Evolutionary conservation across 2,888 invertebrate species (phyloP), one percentile per base, ranked within the genome.

Genomic region (Adelognathus sp.): DNA sequence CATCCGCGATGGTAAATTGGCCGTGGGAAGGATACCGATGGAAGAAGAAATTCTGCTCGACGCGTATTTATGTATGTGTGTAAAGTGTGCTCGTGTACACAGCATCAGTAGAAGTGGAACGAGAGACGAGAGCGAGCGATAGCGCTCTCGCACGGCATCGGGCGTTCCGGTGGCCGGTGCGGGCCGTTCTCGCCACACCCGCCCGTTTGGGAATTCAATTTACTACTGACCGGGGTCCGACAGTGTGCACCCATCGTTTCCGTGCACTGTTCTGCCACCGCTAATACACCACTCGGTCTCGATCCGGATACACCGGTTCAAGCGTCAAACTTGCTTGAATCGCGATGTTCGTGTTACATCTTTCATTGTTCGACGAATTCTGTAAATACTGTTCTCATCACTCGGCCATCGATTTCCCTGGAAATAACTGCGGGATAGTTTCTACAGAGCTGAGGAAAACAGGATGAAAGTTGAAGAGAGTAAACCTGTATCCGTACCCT

Each of bases 161-260:
- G 76, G 74, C 87, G 87, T 88, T 90, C 86, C 84, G 86, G 85
- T 89, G 87, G 85, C 89, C 88, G 89, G 88, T 86, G 89, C 90
- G 90, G 90, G 90, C 87, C 90, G 90, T 82, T n/a, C 66, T 87
- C 90, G 89, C 90, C 90, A 91, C 90, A 91, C 91, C 91, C 91
- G 91, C 91, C 91, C 91, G 91, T 91, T 91, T 90, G 90, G 91
- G 91, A 91, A 91, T 91, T 91, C 90, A 86, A 88, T 88, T 89
- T 88, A 85, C 79, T 58, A 76, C 86, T 86, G 87, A 82, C 85
- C 81, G 85, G 84, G 85, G 84, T 85, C 84, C 82, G 81, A 74
- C 80, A 76, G 79, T 81, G 73, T 80, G 69, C 70, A 79, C 71
- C 81, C 77, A 81, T 76, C 39, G 74, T 81, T n/a, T n/a, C 74